Conservation (phyloP, 2,797 vertebrate genomes). For the Phoeniculus purpureus region DNA sequence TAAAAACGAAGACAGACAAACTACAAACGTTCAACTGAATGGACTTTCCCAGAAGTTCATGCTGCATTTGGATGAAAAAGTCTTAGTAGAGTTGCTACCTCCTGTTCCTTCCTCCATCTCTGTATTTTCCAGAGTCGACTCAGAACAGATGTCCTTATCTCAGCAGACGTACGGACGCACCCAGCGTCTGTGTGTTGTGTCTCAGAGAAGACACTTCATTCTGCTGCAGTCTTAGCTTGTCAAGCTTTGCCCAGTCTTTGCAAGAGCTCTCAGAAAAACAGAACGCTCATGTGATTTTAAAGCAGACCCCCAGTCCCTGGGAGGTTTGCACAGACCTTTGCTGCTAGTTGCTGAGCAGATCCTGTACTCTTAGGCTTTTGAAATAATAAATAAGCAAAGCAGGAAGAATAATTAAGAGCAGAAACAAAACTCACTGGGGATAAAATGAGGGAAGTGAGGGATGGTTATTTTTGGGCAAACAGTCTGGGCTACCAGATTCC, state of each 20-base stretch:
- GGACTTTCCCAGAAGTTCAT: background rate
- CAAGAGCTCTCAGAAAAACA: background rate
- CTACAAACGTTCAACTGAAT: background rate
- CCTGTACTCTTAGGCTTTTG: background rate
- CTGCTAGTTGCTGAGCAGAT: background rate
- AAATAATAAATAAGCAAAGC: background rate
- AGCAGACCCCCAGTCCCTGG: background rate
- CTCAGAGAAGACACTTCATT: background rate
- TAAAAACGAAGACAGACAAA: background rate
- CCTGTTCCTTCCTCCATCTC: background rate
- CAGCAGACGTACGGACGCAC: rapidly evolving
- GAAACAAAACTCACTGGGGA: background rate
- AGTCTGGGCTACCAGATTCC: background rate
- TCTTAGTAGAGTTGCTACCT: background rate
- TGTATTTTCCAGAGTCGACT: background rate
- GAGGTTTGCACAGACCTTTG: background rate
- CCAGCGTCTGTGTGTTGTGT: rapidly evolving
- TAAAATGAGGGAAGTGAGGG: background rate
- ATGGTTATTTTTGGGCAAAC: background rate
- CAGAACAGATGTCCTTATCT: background rate
- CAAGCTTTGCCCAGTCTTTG: background rate
- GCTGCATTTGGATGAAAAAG: background rate
- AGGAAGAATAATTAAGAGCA: background rate
- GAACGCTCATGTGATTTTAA: background rate
- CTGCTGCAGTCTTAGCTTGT: rapidly evolving